phyloP scores from a whole-genome alignment of 2,113 vertebrate genomes.

The Odontophorus gujanensis region DNA sequence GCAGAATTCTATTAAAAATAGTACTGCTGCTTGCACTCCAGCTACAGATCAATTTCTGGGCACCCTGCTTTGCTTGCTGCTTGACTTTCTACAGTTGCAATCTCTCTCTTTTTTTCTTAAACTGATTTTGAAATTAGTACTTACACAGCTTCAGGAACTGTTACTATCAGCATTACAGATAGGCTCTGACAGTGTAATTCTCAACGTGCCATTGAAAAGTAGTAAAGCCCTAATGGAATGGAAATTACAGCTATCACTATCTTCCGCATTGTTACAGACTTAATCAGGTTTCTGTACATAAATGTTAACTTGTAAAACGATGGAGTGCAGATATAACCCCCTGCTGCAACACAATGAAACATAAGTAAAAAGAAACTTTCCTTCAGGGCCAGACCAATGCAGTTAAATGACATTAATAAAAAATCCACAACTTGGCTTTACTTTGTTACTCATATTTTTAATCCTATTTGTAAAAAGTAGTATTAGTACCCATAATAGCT shows the following conservation, averaged over 20 bases:
- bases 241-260: background rate
- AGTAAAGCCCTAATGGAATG: slow-evolving; percentile 1
- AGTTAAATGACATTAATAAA: background rate
- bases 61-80: background rate
- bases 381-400: background rate
- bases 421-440: background rate
- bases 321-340: background rate
- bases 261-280: background rate
- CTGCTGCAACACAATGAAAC: background rate
- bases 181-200: background rate
- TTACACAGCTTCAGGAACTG: background rate
- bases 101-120: background rate
- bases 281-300: slow-evolving; percentile 42
- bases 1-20: background rate
- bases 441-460: background rate
- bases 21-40: background rate
- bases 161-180: background rate
- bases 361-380: background rate
- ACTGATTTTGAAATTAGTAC: background rate
- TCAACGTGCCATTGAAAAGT: background rate
- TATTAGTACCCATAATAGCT: background rate
- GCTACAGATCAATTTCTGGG: background rate
- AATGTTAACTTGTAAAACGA: background rate
- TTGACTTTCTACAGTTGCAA: background rate
- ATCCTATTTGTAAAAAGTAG: background rate